Evolutionary conservation across 2,113 vertebrate genomes (phyloP).

Genomic region (Turnix velox): DNA sequence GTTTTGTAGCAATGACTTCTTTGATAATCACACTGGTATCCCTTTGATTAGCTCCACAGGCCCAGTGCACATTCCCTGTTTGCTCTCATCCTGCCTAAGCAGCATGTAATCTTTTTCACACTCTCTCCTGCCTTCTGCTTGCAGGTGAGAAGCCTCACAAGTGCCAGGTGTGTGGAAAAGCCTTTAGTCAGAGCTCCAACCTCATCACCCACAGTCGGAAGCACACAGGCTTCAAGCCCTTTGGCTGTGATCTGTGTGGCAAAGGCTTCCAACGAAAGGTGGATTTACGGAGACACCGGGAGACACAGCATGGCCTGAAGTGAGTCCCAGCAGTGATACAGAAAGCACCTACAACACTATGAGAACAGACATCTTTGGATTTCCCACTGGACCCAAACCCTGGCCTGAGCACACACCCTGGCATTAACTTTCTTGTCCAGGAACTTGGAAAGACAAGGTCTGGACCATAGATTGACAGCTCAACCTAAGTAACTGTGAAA

Average conservation of each 20-base stretch:
- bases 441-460: not conserved
- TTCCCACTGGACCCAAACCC: not conserved
- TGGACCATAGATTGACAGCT: not conserved
- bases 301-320: conserved; percentile 94
- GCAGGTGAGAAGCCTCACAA: conserved; percentile 98
- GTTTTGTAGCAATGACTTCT: not conserved
- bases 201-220: conserved; percentile 98
- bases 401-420: not conserved
- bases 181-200: conserved; percentile 99
- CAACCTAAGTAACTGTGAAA: not conserved
- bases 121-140: not conserved
- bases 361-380: conserved; percentile 14
- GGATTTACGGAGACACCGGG: conserved; percentile 93
- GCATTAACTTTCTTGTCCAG: not conserved
- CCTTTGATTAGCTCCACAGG: not conserved
- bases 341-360: conserved; percentile 69
- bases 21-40: not conserved
- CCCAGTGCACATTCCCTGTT: not conserved
- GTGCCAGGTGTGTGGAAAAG: conserved; percentile 99
- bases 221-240: conserved; percentile 98
- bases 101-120: not conserved
- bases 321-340: conserved; percentile 47
- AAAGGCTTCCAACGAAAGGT: conserved; percentile 98
- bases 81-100: not conserved
- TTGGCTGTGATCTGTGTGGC: conserved; percentile 93